Evolutionary conservation across 2,888 invertebrate genomes (phyloP), one percentile per base, ranked within the genome.

Genomic region (Bugula neritina): DNA sequence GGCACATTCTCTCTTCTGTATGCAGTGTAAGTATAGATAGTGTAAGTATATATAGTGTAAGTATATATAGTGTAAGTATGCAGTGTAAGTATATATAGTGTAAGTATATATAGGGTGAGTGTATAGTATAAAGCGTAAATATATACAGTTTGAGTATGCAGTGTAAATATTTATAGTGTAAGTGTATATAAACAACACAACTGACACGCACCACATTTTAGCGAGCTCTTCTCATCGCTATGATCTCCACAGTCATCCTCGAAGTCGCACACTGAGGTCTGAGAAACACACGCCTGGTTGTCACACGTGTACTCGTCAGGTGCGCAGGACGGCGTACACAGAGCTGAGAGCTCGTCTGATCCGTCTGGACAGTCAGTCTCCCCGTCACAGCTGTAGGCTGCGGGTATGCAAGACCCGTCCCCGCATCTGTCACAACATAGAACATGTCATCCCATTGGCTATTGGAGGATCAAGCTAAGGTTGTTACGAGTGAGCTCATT

Each of bases 171-270:
- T n/a, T n/a, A n/a, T n/a, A n/a, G n/a, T n/a, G n/a, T n/a, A n/a
- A n/a, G n/a, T n/a, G n/a, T n/a, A n/a, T n/a, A n/a, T n/a, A n/a
- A n/a, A n/a, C n/a, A n/a, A n/a, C n/a, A n/a, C n/a, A n/a, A n/a
- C n/a, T n/a, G n/a, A n/a, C n/a, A 55, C 55, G 3, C 25, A 55
- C 55, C 55, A 55, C 55, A 55, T 3, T 55, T 55, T 3, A 29
- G 35, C 5, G 21, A 55, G 54, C 5, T 3, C n/a, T 35, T 23
- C 54, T 31, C 72, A 58, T 43, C 55, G 21, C 54, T 35, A n/a
- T 27, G 34, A 31, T 58, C 35, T 35, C 63, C 74, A 57, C 75
- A 75, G 73, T 75, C 75, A 69, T 75, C 74, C 35, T 75, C 75
- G 1, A 43, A 55, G 54, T 75, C 75, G 69, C 75, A 75, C 3